A percentile compares a stretch with the other conserved stretches of the same genome.
Conservation (phyloP, 2,113 vertebrate species). For the Axis porcinus region DNA sequence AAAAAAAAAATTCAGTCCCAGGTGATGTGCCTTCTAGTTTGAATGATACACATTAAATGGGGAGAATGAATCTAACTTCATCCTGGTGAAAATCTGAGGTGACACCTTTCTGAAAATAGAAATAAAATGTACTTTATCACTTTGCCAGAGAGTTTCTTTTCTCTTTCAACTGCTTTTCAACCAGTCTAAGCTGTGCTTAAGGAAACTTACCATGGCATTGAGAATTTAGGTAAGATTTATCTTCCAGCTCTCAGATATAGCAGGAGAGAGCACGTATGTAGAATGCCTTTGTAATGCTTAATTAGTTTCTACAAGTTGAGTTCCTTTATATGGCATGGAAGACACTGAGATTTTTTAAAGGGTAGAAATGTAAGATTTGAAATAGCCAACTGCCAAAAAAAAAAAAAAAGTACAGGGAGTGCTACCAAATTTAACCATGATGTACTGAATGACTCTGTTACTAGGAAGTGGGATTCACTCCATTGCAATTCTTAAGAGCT, state of each 20-base stretch:
- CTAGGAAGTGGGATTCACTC: background rate
- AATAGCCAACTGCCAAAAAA: background rate
- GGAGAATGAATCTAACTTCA: background rate
- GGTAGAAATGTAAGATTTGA: background rate
- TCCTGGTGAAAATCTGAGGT: constrained; percentile 12
- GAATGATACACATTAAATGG: background rate
- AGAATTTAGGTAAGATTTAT: background rate
- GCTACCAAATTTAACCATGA: background rate
- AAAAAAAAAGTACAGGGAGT: background rate
- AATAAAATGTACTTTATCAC: background rate
- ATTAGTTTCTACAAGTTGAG: background rate
- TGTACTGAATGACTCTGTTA: background rate
- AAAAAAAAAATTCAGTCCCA: background rate
- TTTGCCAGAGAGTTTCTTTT: background rate
- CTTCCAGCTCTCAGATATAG: background rate
- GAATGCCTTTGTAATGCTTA: background rate
- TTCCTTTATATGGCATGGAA: background rate
- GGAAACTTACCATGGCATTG: background rate
- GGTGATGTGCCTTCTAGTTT: background rate
- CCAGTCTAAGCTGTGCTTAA: background rate
- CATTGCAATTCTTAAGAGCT: background rate
- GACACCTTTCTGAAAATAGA: background rate
- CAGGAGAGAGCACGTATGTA: background rate
- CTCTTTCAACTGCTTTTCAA: background rate
- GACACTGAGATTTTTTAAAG: background rate